A percentile compares a stretch with the other conserved stretches of the same genome.
Conservation (phyloP, 2,888 invertebrate genomes). For the Onthophagus sagittarius region DNA sequence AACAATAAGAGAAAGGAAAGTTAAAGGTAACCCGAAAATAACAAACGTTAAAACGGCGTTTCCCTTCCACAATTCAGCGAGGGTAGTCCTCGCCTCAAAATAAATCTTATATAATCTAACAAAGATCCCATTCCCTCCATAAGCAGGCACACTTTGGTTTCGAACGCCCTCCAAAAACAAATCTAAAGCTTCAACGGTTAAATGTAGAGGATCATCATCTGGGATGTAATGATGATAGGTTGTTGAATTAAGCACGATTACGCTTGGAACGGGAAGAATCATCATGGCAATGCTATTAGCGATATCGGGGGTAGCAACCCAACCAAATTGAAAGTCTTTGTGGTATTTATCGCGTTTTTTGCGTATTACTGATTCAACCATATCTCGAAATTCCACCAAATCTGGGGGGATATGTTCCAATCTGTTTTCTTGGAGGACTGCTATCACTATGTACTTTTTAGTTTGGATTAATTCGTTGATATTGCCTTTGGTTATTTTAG, state of each 20-base stretch:
- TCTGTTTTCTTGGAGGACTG: constrained; percentile 84
- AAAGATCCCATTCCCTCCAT: constrained; percentile 79
- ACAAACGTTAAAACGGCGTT: constrained; percentile 91
- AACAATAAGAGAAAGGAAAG: constrained; percentile 89
- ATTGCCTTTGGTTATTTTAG: constrained; percentile 80
- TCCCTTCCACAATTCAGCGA: constrained; percentile 85
- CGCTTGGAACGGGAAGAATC: constrained; percentile 74
- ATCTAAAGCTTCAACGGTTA: constrained; percentile 75
- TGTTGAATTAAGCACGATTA: constrained; percentile 87
- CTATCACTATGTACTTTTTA: constrained; percentile 82
- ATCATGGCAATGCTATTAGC: constrained; percentile 93
- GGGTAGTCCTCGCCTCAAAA: constrained; percentile 77
- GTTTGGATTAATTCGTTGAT: constrained; percentile 79
- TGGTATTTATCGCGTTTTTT: constrained; percentile 75
- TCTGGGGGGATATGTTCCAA: constrained; percentile 74
- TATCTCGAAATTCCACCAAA: constrained; percentile 72
- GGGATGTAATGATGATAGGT: constrained; percentile 92
- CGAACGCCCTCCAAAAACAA: constrained; percentile 73
- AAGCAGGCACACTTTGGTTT: constrained; percentile 72
- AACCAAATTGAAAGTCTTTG: constrained; percentile 79
- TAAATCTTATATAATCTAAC: constrained; percentile 75
- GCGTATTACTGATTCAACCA: constrained; percentile 69
- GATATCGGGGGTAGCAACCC: constrained; percentile 86
- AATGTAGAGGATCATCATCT: constrained; percentile 73
- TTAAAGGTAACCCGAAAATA: constrained; percentile 89